Conservation (phyloP, 2,888 invertebrate species). For the Dryococelus australis region DNA sequence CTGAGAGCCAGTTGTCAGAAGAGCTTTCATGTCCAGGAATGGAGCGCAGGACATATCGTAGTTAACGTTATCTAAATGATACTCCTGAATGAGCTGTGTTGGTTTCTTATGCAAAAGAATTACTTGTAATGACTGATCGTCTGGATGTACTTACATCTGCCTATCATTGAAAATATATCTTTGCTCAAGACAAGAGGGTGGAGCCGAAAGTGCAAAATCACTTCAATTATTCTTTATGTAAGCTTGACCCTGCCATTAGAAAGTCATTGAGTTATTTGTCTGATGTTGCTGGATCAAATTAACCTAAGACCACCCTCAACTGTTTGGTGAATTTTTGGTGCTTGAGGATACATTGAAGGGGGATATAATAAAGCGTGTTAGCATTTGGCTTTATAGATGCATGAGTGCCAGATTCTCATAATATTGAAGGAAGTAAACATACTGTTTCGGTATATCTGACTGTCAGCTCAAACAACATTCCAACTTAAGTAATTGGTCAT, state of each 20-base stretch:
- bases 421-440: neutral
- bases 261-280: neutral
- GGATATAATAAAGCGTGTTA: neutral
- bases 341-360: neutral
- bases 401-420: neutral
- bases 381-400: neutral
- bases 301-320: neutral
- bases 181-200: neutral
- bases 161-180: slow-evolving; percentile 13
- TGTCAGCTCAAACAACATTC: neutral
- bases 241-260: neutral
- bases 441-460: neutral
- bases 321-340: neutral
- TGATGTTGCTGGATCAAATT: neutral
- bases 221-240: neutral
- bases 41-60: neutral
- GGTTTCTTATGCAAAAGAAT: neutral
- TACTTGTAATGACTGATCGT: neutral
- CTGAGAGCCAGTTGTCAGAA: neutral
- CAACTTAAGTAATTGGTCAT: neutral
- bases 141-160: neutral
- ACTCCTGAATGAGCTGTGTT: neutral
- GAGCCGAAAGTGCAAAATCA: neutral
- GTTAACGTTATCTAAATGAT: neutral
- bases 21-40: neutral